Evolutionary conservation across 2,113 vertebrate genomes (phyloP).

Genomic region (Thryonomys swinderianus): DNA sequence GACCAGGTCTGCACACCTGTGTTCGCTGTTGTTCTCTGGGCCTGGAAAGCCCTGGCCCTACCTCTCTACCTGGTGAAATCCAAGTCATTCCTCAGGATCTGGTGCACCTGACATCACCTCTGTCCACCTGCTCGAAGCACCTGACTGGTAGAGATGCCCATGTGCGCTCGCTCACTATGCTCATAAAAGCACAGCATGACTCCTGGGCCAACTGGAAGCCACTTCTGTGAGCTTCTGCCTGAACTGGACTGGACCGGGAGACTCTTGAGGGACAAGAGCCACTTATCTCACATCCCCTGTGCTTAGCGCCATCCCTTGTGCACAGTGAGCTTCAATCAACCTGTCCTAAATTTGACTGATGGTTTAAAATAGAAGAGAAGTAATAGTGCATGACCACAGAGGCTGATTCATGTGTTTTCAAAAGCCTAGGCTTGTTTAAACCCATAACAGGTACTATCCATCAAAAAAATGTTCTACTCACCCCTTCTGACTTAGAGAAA

Average conservation of each 20-base stretch:
- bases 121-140: background rate
- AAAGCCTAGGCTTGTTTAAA: slow-evolving; percentile 74
- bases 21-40: background rate
- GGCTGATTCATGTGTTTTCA: slow-evolving; percentile 72
- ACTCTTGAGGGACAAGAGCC: background rate
- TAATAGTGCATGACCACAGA: slow-evolving; percentile 8
- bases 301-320: background rate
- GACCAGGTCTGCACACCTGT: background rate
- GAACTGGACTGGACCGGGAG: background rate
- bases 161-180: no score
- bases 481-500: slow-evolving; percentile 75
- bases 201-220: background rate
- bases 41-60: background rate
- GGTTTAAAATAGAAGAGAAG: slow-evolving; percentile 52
- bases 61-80: background rate
- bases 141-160: background rate
- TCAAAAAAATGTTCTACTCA: slow-evolving; percentile 70
- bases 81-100: background rate
- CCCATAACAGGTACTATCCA: slow-evolving; percentile 71
- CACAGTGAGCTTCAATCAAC: background rate
- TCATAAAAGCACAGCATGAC: rapidly evolving
- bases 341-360: slow-evolving; percentile 20
- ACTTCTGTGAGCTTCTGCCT: background rate
- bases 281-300: background rate
- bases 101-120: background rate